phyloP scores from a whole-genome alignment of 2,888 invertebrate species.

The Laothoe populi region DNA sequence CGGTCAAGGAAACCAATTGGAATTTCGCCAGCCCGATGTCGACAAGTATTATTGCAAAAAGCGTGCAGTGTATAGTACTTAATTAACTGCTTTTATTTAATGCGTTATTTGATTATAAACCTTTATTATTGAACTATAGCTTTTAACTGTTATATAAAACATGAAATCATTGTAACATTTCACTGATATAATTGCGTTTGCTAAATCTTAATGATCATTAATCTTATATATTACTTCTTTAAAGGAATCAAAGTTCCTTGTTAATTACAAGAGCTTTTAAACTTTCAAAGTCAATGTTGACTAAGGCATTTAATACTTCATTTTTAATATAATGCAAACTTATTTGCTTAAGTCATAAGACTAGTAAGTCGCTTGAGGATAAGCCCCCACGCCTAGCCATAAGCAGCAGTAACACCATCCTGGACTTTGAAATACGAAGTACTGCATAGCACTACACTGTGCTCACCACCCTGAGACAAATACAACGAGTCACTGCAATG shows the following conservation, averaged over 20 bases:
- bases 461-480: no score
- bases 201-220: not conserved
- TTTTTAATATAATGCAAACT: not conserved
- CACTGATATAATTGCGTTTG: not conserved
- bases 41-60: slow-evolving; percentile 1
- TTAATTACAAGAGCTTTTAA: no score
- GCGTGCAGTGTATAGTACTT: not conserved
- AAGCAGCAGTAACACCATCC: no score
- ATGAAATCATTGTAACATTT: not conserved
- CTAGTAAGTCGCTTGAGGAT: no score
- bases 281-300: not conserved
- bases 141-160: not conserved
- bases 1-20: slow-evolving; percentile 23
- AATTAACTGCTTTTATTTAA: not conserved
- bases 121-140: not conserved
- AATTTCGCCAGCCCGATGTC: slow-evolving; percentile 18
- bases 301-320: not conserved
- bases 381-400: no score
- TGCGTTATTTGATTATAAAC: not conserved
- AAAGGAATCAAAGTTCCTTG: not conserved
- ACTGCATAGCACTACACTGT: no score
- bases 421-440: no score
- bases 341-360: no score
- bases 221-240: not conserved
- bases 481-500: no score